phyloP scores from a whole-genome alignment of 64 coral and sea anemone species.

The Montipora foliosa region DNA sequence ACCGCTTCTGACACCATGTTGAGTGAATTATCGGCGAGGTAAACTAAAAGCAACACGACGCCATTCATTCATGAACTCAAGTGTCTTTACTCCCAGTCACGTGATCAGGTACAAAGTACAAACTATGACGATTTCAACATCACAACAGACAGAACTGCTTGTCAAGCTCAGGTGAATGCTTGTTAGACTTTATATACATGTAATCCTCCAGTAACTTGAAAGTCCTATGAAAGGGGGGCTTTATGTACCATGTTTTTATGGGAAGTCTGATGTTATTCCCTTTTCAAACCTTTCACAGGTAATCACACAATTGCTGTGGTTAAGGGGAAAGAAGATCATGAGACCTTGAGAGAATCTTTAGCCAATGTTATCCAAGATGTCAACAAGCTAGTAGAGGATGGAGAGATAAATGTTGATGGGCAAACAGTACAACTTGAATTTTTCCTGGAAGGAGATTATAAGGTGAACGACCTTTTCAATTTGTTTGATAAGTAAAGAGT shows the following conservation, averaged over 20 bases:
- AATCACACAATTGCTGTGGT: slow-evolving; percentile 61
- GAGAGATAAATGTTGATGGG: slow-evolving; percentile 35
- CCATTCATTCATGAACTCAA: too few species aligned
- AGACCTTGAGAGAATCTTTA: slow-evolving; percentile 30
- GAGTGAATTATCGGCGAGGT: too few species aligned
- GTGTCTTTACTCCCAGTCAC: too few species aligned
- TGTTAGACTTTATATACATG: not conserved
- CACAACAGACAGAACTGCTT: not conserved
- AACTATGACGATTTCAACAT: too few species aligned
- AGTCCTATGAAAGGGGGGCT: not conserved
- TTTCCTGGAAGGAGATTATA: slow-evolving; percentile 77
- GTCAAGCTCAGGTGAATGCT: slow-evolving; percentile 27
- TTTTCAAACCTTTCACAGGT: not conserved
- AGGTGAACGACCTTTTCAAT: slow-evolving; percentile 37
- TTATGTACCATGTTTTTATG: not conserved
- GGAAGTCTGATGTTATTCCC: not conserved
- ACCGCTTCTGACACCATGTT: too few species aligned
- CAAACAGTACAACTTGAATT: slow-evolving; percentile 51
- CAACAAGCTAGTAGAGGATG: slow-evolving; percentile 33
- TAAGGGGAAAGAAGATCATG: slow-evolving; percentile 50
- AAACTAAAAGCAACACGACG: too few species aligned
- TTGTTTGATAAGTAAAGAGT: not conserved
- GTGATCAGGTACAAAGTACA: too few species aligned
- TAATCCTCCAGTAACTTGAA: not conserved
- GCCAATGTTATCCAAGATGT: slow-evolving; percentile 58